Base-by-base conservation (phyloP, 2,113 vertebrate species). In the Verasper variegatus region DNA sequence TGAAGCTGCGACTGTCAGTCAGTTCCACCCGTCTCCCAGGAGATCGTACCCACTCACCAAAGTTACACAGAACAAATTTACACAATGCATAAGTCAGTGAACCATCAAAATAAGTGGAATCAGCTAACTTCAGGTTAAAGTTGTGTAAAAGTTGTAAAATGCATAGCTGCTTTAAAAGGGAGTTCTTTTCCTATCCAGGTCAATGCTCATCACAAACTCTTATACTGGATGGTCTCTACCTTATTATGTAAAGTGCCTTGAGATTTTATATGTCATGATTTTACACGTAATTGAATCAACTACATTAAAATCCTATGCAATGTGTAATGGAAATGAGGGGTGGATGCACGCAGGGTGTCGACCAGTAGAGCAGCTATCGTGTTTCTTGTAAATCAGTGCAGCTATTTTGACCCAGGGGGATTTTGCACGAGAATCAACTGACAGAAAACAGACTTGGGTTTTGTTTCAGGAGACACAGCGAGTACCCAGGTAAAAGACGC, bases 401-500 rank as follows among this genome's bases (percentile, higher is more conserved):
- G 35, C 52, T 71, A 67, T 66, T 63, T 42, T 60, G 37, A 75
- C 45, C 70, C 35, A 14, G n/a, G 23, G 21, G 42, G 51, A 49
- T 68, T 74, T 63, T 74, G 52, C 71, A 81, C 70, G 56, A 72
- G 21, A 71, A 51, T 54, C 14, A 23, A 52, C 23, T 23, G 64
- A 68, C 23, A 71, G 6, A 74, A 74, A 55, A 26, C 23, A 27
- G 3, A 62, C 18, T 4, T 66, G 21, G 18, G 47, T 71, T 42
- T 69, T 23, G 24, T 82, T 63, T 80, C 42, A 70, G 23, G 24
- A n/a, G 27, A 37, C 49, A 40, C 20, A 55, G 2, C 8, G 12
- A 71, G 51, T 51, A 6, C 47, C 5, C 0, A 51, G 14, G 24
- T 1, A 40, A 4, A 51, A 74, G 9, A 26, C 27, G 64, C 17